Conservation (phyloP, 2,888 invertebrate genomes). For the Cephus nigrinus region DNA sequence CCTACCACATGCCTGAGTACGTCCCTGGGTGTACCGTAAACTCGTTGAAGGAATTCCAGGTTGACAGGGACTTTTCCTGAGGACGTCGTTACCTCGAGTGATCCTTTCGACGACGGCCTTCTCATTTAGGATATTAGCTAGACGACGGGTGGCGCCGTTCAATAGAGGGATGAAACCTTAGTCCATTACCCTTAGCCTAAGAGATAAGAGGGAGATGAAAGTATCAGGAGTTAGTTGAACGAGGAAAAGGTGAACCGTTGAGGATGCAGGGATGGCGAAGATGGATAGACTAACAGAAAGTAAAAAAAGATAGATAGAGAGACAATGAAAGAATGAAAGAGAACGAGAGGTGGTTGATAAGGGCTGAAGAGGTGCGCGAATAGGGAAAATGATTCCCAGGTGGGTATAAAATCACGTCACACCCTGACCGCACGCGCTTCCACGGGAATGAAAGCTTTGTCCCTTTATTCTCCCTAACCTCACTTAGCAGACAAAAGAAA, state of each 20-base stretch:
- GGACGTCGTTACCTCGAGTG: not conserved
- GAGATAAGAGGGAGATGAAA: not conserved
- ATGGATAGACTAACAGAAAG: not conserved
- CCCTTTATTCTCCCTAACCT: constrained; percentile 18
- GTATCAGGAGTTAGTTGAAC: not conserved
- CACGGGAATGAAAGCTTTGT: constrained; percentile 13
- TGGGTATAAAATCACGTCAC: constrained; percentile 6
- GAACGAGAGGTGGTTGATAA: not conserved
- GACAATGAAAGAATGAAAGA: not conserved
- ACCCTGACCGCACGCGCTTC: constrained; percentile 1
- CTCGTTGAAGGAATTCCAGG: not conserved
- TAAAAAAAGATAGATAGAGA: not conserved
- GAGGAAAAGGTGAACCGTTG: not conserved
- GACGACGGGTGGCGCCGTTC: not conserved
- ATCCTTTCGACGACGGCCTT: not conserved
- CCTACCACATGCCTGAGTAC: not conserved
- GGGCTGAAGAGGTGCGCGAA: not conserved
- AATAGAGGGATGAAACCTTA: not conserved
- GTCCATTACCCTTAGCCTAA: not conserved
- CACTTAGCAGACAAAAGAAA: constrained; percentile 18
- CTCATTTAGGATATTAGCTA: not conserved
- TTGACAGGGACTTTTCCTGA: not conserved
- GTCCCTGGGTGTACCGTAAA: not conserved
- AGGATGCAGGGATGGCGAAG: not conserved
- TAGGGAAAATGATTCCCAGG: not conserved